Evolutionary conservation across 2,888 invertebrate genomes (phyloP), one percentile per base, ranked within the genome.

Genomic region (Cheilosia impressa): DNA sequence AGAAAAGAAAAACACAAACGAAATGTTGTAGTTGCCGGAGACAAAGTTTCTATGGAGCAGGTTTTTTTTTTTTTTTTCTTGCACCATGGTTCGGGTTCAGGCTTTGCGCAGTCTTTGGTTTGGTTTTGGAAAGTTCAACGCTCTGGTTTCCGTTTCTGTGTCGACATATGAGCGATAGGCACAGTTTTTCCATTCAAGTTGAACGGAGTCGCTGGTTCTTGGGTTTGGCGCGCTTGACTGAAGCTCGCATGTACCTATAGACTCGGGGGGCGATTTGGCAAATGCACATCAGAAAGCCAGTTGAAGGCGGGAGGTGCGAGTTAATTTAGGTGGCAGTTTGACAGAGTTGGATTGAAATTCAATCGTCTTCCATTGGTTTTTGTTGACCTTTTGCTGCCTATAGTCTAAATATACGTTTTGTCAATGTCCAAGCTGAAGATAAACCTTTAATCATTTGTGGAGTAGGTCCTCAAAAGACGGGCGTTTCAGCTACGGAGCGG

Each of bases 101-200:
- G 75, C 68, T 60, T 68, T 19, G 22, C 50, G 22, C 50, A 55
- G 15, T 41, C 71, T 72, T 73, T 63, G 73, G 53, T 34, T 63
- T 63, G 72, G 68, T 68, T 83, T 78, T 69, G 78, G 66, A 79
- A 73, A 79, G 83, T 84, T 84, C 83, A 84, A 79, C 63, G 83
- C 63, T 84, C 83, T 58, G 79, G 52, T 78, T 83, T 78, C 73
- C 73, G 60, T 75, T 76, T 68, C 60, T 68, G 62, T 69, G 72
- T 63, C 69, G 73, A 69, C 68, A 77, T 55, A 71, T 63, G 47
- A 55, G 66, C 45, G 45, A 75, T 57, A 68, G 62, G 63, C 62
- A 47, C n/a, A 10, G 41, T n/a, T 24, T 19, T 13, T 65, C 38
- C 3, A 38, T 38, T 13, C 38, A 4, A 4, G 66, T 80, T 62